Percentiles rank a stretch among this genome's conserved stretches.
These are phyloP conservation scores for Ypsolopha scabrella DNA, from an alignment of 2,888 invertebrate species.

Conservation along the genomic window DNA sequence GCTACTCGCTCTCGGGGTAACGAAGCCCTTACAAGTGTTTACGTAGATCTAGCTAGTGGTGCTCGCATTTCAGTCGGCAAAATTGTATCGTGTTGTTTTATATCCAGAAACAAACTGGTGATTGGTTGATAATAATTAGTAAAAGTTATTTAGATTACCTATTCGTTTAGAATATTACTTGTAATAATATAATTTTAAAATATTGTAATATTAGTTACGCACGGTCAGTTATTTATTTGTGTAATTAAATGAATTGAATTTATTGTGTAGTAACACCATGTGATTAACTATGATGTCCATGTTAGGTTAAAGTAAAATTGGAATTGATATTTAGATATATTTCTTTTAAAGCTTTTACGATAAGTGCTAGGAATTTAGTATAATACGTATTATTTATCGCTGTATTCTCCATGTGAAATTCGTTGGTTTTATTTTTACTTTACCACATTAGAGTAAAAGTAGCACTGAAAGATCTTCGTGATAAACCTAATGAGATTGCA, in stretches of 20 bases:
- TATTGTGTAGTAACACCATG: slow-evolving; percentile 1
- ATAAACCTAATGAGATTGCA: no score
- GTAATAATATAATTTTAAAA: background rate
- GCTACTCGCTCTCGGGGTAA: no score
- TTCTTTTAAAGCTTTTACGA: slow-evolving; percentile 15
- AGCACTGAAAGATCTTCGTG: no score
- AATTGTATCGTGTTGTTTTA: no score
- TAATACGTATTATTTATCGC: background rate
- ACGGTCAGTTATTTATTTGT: background rate
- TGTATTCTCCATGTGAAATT: no score
- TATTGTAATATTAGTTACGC: background rate
- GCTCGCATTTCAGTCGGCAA: no score
- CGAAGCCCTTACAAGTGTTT: no score
- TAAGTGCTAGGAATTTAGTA: background rate
- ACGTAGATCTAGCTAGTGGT: no score
- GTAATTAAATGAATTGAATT: background rate
- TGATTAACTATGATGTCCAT: slow-evolving; percentile 24
- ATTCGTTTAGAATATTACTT: background rate
- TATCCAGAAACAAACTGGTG: background rate
- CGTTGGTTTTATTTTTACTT: no score
- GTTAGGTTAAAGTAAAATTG: slow-evolving; percentile 29
- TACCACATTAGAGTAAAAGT: no score
- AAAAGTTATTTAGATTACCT: background rate
- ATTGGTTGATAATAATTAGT: background rate
- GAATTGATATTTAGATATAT: slow-evolving; percentile 27